These are phyloP conservation scores for Drosophila triauraria DNA, from an alignment of 1,140 invertebrate genomes.

Conservation along the genomic window DNA sequence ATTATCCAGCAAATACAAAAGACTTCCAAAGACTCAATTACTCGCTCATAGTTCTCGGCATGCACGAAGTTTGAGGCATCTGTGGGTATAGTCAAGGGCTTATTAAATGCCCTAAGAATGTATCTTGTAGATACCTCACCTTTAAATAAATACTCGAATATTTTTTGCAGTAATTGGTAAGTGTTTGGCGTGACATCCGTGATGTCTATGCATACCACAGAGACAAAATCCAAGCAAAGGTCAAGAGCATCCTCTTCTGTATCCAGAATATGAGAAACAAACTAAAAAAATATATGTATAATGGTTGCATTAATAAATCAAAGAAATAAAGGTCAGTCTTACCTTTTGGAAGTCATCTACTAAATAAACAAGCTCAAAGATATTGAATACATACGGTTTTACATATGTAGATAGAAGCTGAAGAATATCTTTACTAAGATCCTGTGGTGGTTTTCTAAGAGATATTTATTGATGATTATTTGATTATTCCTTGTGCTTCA, in stretches of 20 bases:
- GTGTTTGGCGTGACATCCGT: constrained; percentile 15
- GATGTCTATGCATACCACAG: constrained; percentile 21
- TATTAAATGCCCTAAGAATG: not conserved
- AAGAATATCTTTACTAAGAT: constrained; percentile 9
- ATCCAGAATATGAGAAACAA: not conserved
- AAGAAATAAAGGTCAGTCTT: too few relatives aligned
- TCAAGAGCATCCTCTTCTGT: constrained; percentile 14
- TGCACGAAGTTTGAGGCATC: constrained; percentile 49
- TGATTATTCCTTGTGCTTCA: not conserved
- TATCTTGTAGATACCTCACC: constrained; percentile 13
- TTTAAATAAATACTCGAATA: constrained; percentile 57
- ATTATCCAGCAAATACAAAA: constrained; percentile 29
- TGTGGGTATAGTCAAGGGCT: not conserved
- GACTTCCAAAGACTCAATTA: constrained; percentile 49
- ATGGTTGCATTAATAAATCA: not conserved
- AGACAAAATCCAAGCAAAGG: constrained; percentile 49
- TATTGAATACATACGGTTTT: constrained; percentile 21
- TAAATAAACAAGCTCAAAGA: constrained; percentile 46
- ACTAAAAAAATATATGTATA: constrained; percentile 5
- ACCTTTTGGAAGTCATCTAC: constrained; percentile 53
- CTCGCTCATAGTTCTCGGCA: constrained; percentile 32
- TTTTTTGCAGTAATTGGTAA: constrained; percentile 21
- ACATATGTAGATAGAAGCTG: constrained; percentile 34
- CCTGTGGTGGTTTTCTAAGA: constrained; percentile 14
- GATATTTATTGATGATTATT: not conserved